Conservation (phyloP, 2,797 vertebrate species). For the Eidolon dupreanum region DNA sequence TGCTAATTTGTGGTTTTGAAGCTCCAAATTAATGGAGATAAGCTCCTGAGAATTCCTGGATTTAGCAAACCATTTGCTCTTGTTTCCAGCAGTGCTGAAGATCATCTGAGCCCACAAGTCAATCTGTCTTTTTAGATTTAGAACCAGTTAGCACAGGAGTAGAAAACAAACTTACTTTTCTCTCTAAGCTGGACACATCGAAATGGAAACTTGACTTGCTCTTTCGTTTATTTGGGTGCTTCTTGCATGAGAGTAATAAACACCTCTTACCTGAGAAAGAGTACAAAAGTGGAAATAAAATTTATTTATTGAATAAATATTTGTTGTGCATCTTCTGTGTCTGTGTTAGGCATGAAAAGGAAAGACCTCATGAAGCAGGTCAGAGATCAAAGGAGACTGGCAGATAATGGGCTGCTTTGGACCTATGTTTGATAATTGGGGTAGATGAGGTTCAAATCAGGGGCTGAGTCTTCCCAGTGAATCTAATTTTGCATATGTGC, state of each 20-base stretch:
- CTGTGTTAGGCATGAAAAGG: background rate
- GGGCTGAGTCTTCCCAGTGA: background rate
- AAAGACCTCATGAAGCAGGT: background rate
- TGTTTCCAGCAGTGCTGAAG: background rate
- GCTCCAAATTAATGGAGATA: constrained; percentile 39
- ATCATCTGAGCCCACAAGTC: background rate
- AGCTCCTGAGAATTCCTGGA: background rate
- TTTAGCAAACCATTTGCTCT: constrained; percentile 3
- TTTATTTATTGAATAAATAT: background rate
- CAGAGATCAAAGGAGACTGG: background rate
- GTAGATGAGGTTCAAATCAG: background rate
- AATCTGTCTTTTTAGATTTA: constrained; percentile 14
- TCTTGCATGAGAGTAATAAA: background rate
- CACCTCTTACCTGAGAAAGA: background rate
- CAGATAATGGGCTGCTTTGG: background rate
- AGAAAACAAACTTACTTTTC: background rate
- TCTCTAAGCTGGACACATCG: background rate
- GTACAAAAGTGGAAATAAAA: background rate
- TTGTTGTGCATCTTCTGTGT: background rate
- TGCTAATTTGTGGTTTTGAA: background rate
- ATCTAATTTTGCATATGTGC: background rate
- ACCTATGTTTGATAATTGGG: background rate
- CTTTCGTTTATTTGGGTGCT: background rate
- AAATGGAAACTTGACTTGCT: background rate
- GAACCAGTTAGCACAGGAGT: background rate